Percentiles rank a stretch among this genome's conserved stretches.
phyloP scores from a whole-genome alignment of 2,888 invertebrate species.

The Rutpela maculata region DNA sequence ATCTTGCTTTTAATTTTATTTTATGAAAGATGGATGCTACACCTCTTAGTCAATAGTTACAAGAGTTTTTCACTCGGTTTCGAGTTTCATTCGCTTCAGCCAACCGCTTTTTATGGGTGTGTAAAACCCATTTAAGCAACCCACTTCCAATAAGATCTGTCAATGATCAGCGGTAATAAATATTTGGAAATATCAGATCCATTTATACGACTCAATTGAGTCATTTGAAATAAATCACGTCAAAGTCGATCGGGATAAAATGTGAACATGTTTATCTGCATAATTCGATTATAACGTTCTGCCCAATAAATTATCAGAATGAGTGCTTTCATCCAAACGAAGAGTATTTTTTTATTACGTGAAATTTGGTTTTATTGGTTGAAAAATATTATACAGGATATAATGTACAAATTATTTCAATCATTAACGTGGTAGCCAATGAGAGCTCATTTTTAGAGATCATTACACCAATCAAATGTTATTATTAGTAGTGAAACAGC shows the following conservation, averaged over 20 bases:
- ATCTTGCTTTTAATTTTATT: no score
- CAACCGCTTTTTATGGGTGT: not conserved
- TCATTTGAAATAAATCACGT: conserved; percentile 7
- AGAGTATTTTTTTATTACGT: not conserved
- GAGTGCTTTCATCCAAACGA: not conserved
- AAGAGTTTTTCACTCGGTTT: not conserved
- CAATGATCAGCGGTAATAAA: not conserved
- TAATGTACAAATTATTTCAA: no score
- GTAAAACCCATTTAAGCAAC: conserved; percentile 7
- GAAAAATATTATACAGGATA: no score
- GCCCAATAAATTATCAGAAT: not conserved
- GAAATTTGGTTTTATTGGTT: no score
- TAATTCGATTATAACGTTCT: not conserved
- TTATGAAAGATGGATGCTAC: no score
- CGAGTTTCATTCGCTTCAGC: not conserved
- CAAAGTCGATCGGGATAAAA: not conserved
- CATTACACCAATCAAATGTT: no score
- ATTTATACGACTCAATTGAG: not conserved
- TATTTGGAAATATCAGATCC: conserved; percentile 7
- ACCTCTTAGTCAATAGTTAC: not conserved
- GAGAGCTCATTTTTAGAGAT: no score
- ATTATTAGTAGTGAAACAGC: no score
- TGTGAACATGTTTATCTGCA: conserved; percentile 2
- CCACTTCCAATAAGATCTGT: not conserved
- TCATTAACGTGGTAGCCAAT: no score